phyloP scores from a whole-genome alignment of 2,113 vertebrate genomes.

The Emydura subglobosa region DNA sequence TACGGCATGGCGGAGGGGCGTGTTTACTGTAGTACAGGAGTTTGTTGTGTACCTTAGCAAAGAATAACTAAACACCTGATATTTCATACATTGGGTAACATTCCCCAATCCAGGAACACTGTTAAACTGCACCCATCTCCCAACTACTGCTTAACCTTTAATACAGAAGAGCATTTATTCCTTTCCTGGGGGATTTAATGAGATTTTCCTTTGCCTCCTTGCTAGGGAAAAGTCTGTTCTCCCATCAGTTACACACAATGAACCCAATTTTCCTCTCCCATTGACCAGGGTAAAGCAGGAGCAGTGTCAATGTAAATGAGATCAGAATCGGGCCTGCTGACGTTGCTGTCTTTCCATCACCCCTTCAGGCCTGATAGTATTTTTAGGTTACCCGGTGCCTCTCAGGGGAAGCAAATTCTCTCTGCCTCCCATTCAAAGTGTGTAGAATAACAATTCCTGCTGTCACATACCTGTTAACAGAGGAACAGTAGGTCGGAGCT shows the following conservation, averaged over 20 bases:
- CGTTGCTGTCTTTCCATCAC: not conserved
- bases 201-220: not conserved
- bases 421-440: too few relatives aligned
- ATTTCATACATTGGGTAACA: not conserved
- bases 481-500: constrained; percentile 38
- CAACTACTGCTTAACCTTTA: not conserved
- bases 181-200: not conserved
- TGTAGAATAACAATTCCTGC: not conserved
- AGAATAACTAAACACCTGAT: not conserved
- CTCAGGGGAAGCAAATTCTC: not conserved
- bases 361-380: not conserved
- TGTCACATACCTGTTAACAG: constrained; percentile 8
- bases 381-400: not conserved
- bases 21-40: not conserved
- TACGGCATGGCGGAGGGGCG: not conserved
- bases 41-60: not conserved
- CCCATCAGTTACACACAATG: not conserved
- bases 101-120: not conserved
- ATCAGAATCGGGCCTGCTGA: not conserved
- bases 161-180: not conserved
- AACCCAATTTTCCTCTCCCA: not conserved
- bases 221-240: not conserved
- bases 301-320: not conserved
- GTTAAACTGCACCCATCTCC: not conserved
- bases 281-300: not conserved